phyloP scores from a whole-genome alignment of 2,113 vertebrate species.

The Oophaga pumilio region DNA sequence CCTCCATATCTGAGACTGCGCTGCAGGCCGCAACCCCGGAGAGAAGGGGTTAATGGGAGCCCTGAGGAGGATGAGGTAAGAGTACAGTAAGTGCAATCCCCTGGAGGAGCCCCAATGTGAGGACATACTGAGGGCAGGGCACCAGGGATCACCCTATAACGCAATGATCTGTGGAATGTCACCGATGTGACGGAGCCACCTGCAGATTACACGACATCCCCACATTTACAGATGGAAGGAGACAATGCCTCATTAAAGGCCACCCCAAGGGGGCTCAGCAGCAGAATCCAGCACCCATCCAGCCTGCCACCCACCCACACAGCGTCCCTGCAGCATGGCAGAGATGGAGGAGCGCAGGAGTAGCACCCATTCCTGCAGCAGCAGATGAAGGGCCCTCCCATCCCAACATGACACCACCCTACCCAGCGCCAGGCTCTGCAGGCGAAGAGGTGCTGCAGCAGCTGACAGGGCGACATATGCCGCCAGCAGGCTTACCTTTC shows the following conservation, averaged over 20 bases:
- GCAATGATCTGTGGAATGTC: too few relatives aligned
- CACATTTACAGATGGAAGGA: not conserved
- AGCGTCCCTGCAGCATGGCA: slow-evolving; percentile 29
- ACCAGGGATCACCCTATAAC: too few relatives aligned
- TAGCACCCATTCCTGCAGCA: not conserved
- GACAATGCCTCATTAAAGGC: not conserved
- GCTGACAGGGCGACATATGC: too few relatives aligned
- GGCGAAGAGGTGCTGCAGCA: too few relatives aligned
- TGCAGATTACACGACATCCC: too few relatives aligned
- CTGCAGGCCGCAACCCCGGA: not conserved
- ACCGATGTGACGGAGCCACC: too few relatives aligned
- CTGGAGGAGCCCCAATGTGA: slow-evolving; percentile 43
- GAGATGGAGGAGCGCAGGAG: not conserved
- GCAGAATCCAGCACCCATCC: not conserved
- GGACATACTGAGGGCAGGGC: slow-evolving; percentile 53
- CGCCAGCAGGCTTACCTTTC: slow-evolving; percentile 95
- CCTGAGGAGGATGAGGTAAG: not conserved
- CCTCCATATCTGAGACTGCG: not conserved
- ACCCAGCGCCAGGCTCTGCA: slow-evolving; percentile 22
- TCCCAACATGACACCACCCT: slow-evolving; percentile 41
- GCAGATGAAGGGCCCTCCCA: not conserved
- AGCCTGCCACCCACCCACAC: slow-evolving; percentile 43
- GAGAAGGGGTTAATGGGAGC: not conserved
- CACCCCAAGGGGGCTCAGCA: slow-evolving; percentile 8
- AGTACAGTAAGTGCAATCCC: too few relatives aligned